These are phyloP conservation scores for Phrynocephalus guinanensis DNA, from an alignment of 2,797 vertebrate species.

Conservation along the genomic window DNA sequence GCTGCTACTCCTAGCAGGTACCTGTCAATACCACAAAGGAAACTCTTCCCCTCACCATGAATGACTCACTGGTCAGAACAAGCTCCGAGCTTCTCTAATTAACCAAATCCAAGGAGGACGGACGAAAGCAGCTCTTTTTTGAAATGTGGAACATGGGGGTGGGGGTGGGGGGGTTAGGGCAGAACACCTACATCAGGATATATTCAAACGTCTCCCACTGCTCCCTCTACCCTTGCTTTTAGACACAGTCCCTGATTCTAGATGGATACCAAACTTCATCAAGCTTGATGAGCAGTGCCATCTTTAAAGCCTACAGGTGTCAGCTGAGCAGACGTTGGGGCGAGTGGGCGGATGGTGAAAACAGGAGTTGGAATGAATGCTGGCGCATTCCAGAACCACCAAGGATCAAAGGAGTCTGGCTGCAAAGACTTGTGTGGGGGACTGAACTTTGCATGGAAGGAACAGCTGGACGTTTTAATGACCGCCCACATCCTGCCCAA, in stretches of 20 bases:
- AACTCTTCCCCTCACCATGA: not conserved
- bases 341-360: not conserved
- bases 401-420: not conserved
- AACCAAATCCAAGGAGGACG: conserved; percentile 60
- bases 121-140: conserved; percentile 59
- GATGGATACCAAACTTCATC: not conserved
- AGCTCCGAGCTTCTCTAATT: conserved; percentile 58
- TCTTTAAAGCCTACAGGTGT: not conserved
- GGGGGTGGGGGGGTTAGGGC: not conserved
- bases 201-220: conserved; percentile 36
- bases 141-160: fast-evolving
- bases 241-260: not conserved
- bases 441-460: fast-evolving
- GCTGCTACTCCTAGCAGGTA: not conserved
- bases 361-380: fast-evolving
- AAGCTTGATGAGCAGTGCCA: not conserved
- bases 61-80: not conserved
- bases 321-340: not conserved
- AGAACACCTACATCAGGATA: conserved; percentile 40
- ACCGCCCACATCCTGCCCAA: conserved; percentile 55
- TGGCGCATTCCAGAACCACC: fast-evolving
- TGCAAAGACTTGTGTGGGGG: not conserved
- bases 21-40: conserved; percentile 25
- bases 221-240: conserved; percentile 7
- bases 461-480: conserved; percentile 65